Percentiles rank a stretch among this genome's conserved stretches.
Evolutionary conservation across 2,888 invertebrate species (phyloP).

Genomic region (Ennomos erosarius): DNA sequence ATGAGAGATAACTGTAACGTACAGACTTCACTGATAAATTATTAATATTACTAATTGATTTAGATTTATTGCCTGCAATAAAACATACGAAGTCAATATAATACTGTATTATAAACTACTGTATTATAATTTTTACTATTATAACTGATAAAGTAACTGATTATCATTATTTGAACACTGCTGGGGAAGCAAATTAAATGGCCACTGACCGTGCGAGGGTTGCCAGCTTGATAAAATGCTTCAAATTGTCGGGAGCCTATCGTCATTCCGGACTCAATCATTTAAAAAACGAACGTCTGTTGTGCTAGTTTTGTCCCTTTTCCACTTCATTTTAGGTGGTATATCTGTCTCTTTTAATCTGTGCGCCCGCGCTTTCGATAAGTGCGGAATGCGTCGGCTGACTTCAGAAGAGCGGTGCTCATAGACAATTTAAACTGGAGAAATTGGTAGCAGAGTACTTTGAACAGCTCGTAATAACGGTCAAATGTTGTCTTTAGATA

Average conservation of each 20-base stretch:
- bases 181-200: slow-evolving; percentile 76
- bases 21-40: slow-evolving; percentile 8
- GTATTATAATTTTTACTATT: neutral
- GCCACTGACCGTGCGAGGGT: slow-evolving; percentile 73
- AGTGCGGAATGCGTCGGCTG: slow-evolving; percentile 82
- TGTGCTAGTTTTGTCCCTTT: slow-evolving; percentile 67
- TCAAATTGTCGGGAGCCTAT: slow-evolving; percentile 78
- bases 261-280: slow-evolving; percentile 82
- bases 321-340: slow-evolving; percentile 58
- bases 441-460: slow-evolving; percentile 76
- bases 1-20: slow-evolving; percentile 43
- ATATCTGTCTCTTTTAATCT: slow-evolving; percentile 58
- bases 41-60: slow-evolving; percentile 11
- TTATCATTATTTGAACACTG: slow-evolving; percentile 37
- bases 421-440: slow-evolving; percentile 84
- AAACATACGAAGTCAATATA: neutral
- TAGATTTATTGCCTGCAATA: slow-evolving; percentile 6
- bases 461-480: slow-evolving; percentile 69
- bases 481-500: slow-evolving; percentile 7
- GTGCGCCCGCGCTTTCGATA: slow-evolving; percentile 78
- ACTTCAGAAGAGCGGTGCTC: slow-evolving; percentile 81
- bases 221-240: slow-evolving; percentile 78
- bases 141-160: slow-evolving; percentile 10
- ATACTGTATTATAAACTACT: neutral
- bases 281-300: slow-evolving; percentile 79